phyloP scores from a whole-genome alignment of 1,140 invertebrate species.

The Solen grandis region DNA sequence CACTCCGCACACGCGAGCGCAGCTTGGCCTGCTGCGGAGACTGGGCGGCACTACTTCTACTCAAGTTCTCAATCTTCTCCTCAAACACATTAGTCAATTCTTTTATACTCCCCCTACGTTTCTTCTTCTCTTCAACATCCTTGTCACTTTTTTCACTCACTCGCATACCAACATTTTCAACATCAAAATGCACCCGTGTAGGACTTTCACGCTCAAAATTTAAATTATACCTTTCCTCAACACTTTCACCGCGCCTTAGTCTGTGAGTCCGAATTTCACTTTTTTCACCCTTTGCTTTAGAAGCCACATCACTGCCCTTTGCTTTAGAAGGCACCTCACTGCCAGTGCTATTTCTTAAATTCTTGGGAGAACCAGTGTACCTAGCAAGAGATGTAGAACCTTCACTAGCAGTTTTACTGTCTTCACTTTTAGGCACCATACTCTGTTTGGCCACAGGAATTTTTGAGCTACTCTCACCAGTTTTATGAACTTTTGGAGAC shows the following conservation, averaged over 20 bases:
- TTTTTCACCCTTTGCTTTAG: not conserved
- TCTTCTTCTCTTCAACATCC: slow-evolving; percentile 49
- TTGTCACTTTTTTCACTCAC: slow-evolving; percentile 42
- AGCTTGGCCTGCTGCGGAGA: slow-evolving; percentile 43
- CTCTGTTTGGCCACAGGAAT: slow-evolving; percentile 44
- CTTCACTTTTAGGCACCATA: slow-evolving; percentile 37
- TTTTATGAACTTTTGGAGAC: slow-evolving; percentile 44
- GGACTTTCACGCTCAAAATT: not conserved
- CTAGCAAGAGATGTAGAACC: not conserved
- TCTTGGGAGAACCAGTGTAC: not conserved
- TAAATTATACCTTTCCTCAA: not conserved
- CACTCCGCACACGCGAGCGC: slow-evolving; percentile 49
- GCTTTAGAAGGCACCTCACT: not conserved
- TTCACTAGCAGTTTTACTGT: slow-evolving; percentile 7
- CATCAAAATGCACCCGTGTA: not conserved
- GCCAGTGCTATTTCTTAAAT: not conserved
- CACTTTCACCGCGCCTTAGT: not conserved
- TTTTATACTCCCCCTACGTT: slow-evolving; percentile 76
- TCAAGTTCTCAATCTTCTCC: slow-evolving; percentile 57
- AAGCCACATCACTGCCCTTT: too few relatives aligned
- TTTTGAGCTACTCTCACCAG: slow-evolving; percentile 20
- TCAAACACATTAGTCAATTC: slow-evolving; percentile 75
- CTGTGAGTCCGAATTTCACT: not conserved
- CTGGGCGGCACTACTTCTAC: slow-evolving; percentile 41
- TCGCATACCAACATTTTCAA: not conserved